Base-by-base conservation (phyloP, 2,797 vertebrate species). In the Semotilus atromaculatus region DNA sequence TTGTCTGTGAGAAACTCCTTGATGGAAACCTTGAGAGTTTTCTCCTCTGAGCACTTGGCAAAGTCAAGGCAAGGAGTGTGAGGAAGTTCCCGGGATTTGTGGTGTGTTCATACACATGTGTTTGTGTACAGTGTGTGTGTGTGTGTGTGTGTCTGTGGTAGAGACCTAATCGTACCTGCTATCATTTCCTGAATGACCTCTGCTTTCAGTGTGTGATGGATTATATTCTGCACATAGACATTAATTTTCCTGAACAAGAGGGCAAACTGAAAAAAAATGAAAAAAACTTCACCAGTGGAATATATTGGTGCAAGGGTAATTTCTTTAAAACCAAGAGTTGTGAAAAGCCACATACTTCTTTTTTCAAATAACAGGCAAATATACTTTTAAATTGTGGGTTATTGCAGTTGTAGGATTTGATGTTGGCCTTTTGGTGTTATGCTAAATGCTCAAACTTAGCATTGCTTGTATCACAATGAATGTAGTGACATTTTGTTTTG, bases 101-200 rank as follows among this genome's bases (percentile, higher is more conserved):
- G 72, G 53, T 79, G 62, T 74, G 67, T 80, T 48, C 64, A 64
- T 71, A 70, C 86, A 78, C 67, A 68, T 86, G 78, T 87, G 84
- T 90, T 89, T 87, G 89, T 91, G 91, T 62, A 45, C 86, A 48
- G 77, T 75, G 75, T 76, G 80, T 83, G 70, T 45, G 43, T 45
- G 43, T 45, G 4, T 71, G 72, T 64, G 75, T 76, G 80, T 81
- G 70, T 88, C 86, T 90, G 90, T 90, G 92, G 88, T 82, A 91
- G 93, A 94, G 91, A 92, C 93, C 90, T 94, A 89, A 95, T 95
- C 94, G 94, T 91, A 90, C 93, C 92, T 94, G 92, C 93, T 94
- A 95, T 95, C 94, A 93, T 95, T 95, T 96, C 93, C 94, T 94
- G 93, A 94, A 95, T 95, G 95, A 95, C 95, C 95, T 96, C 94